Evolutionary conservation across 2,113 vertebrate species (phyloP), one percentile per base, ranked within the genome.

Genomic region (Cervus canadensis): DNA sequence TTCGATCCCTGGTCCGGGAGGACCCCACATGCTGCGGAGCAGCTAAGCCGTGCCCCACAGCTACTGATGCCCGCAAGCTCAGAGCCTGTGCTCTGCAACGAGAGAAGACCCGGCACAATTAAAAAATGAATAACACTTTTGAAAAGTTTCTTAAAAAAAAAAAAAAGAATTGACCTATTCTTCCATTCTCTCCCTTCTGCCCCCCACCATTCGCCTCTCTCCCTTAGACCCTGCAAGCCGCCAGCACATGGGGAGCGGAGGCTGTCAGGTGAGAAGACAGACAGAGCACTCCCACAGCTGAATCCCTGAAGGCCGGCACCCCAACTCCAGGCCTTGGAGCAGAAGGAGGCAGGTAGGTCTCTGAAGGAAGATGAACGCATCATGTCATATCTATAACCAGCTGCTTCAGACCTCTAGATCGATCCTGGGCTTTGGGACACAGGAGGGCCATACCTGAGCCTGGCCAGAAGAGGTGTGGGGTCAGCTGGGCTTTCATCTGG

Each of bases 141-240:
- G 71, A 76, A 76, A 76, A 76, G 21, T 76, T 74, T 74, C 36
- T 74, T 25, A 3, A 74, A 11, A 43, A 74, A 40, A 25, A 25
- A 71, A 40, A 25, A 74, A 21, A 76, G 12, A 76, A 62, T 16
- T 14, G 19, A 11, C 43, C 16, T 21, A 16, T 23, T 57, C 60
- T 64, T 33, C 30, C 6, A 5, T 36, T 45, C 56, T 64, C 23
- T 52, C 62, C 7, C 6, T 23, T 54, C 79, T n/a, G 28, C 8
- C 25, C 12, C 2, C 52, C 14, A 2, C 36, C 2, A 19, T 43
- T 0, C 0, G 0, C 19, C 9, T 7, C 60, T 52, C 36, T 81
- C 23, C 12, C 67, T 88, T 13, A 30, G n/a, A 82, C 15, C 45
- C 62, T 78, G 43, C 56, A 91, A 74, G 33, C 88, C 78, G 26